Evolutionary conservation across 1,140 invertebrate species (phyloP).

Genomic region (Zophobas atratus): DNA sequence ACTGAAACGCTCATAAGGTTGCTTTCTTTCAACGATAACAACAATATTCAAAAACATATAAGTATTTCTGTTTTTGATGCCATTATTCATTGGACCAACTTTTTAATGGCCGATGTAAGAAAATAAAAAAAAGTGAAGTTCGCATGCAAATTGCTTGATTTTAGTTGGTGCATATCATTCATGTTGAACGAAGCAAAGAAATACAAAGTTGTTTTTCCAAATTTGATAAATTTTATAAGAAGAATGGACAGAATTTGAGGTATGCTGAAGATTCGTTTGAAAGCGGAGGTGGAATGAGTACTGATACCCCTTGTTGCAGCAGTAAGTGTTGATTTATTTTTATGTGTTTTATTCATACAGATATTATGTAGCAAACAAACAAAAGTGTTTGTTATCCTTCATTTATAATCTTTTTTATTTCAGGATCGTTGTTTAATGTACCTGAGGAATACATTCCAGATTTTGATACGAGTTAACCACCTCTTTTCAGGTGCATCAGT

Average conservation of each 20-base stretch:
- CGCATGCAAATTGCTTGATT: neutral
- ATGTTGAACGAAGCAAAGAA: slow-evolving; percentile 3
- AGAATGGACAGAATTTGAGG: slow-evolving; percentile 11
- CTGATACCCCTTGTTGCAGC: neutral
- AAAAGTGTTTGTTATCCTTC: neutral
- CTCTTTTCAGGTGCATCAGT: too few relatives aligned
- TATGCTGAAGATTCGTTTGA: slow-evolving; percentile 21
- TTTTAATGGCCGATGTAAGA: slow-evolving; percentile 20
- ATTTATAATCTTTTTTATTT: slow-evolving; percentile 4
- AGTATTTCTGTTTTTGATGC: slow-evolving; percentile 27
- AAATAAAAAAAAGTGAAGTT: too few relatives aligned
- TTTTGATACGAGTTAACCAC: neutral
- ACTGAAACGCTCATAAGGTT: slow-evolving; percentile 30
- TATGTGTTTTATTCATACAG: neutral
- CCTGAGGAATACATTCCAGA: slow-evolving; percentile 2
- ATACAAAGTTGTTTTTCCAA: slow-evolving; percentile 5
- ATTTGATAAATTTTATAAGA: slow-evolving; percentile 10
- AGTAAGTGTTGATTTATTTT: slow-evolving; percentile 9
- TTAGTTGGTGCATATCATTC: slow-evolving; percentile 35
- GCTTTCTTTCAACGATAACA: slow-evolving; percentile 30
- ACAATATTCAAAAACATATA: slow-evolving; percentile 30
- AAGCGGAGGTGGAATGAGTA: neutral
- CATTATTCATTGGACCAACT: slow-evolving; percentile 38
- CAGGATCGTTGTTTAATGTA: slow-evolving; percentile 4
- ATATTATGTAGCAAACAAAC: neutral